These are phyloP conservation scores for Dolichotis patagonum DNA, from an alignment of 2,113 vertebrate genomes.

Conservation along the genomic window DNA sequence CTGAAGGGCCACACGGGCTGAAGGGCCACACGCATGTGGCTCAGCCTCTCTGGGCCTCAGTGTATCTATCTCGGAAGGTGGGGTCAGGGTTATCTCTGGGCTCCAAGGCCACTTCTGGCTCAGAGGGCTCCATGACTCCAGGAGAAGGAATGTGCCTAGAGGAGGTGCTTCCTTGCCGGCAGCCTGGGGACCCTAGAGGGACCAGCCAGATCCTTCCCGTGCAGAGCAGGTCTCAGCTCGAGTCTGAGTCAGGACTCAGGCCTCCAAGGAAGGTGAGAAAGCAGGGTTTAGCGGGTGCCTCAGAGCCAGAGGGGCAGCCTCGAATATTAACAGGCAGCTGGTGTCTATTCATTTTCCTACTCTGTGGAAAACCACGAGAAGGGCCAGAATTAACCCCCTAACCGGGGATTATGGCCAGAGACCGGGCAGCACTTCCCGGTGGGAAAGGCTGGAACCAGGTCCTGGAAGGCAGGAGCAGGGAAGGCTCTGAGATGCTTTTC, in stretches of 20 bases:
- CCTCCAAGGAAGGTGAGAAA: not conserved
- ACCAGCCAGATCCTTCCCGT: not conserved
- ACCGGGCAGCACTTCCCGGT: not conserved
- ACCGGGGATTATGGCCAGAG: not conserved
- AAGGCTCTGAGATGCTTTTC: not conserved
- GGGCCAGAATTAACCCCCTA: not conserved
- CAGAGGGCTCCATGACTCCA: not conserved
- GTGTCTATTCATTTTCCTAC: not conserved
- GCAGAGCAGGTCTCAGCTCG: not conserved
- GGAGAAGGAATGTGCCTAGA: not conserved
- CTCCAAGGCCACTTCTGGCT: not conserved
- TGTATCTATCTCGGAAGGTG: not conserved
- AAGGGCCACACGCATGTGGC: accelerated
- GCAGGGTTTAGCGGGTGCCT: no score
- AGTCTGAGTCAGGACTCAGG: not conserved
- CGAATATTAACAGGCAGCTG: not conserved
- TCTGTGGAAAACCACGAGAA: not conserved
- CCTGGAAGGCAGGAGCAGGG: accelerated
- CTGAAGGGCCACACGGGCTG: not conserved
- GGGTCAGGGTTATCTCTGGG: not conserved
- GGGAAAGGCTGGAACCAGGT: not conserved
- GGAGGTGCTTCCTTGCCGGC: not conserved
- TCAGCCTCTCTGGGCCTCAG: conserved; percentile 11
- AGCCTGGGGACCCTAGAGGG: not conserved
- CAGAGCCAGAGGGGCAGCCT: not conserved